Evolutionary conservation across 1,140 invertebrate genomes (phyloP), one percentile per base, ranked within the genome.

Genomic region (Amyelois transitella): DNA sequence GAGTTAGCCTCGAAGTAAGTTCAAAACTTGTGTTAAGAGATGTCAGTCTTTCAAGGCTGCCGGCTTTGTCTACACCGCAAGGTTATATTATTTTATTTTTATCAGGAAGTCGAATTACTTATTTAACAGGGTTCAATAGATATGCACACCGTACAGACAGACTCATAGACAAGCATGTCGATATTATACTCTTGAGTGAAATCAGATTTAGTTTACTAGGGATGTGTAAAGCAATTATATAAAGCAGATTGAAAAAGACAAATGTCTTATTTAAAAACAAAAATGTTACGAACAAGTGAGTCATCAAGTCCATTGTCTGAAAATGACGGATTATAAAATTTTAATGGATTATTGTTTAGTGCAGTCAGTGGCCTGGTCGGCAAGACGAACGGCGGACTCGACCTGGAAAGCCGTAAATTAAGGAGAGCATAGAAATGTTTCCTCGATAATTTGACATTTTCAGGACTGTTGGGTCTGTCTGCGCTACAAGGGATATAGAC

Each of bases 311-410:
- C 66, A 72, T 72, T 72, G 69, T 72, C 57, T 66, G 57, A 52
- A 66, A 62, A 67, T 64, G 59, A 62, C 56, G 60, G 63, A 72
- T 72, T 72, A 72, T 72, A 72, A 72, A 72, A 64, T 53, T 58
- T 55, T 69, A 62, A 72, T 66, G 64, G 63, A 72, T 72, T 66
- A 72, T 69, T 72, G 69, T 72, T 66, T 21, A 48, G 56, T 22
- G 32, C 58, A 60, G 52, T 53, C 32, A 38, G 12, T 4, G 32
- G 12, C n/a, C 32, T 14, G 3, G 32, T 24, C 3, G 22, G 4
- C 22, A 8, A 5, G 6, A 1, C 32, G n/a, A n/a, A 20, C 62
- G 58, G 57, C 28, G 48, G 21, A 25, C 18, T 14, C n/a, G 21
- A 48, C 44, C 45, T 22, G 38, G 43, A n/a, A 17, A 45, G 44